Base-by-base conservation (phyloP, 2,113 vertebrate species). In the Pantherophis guttatus region DNA sequence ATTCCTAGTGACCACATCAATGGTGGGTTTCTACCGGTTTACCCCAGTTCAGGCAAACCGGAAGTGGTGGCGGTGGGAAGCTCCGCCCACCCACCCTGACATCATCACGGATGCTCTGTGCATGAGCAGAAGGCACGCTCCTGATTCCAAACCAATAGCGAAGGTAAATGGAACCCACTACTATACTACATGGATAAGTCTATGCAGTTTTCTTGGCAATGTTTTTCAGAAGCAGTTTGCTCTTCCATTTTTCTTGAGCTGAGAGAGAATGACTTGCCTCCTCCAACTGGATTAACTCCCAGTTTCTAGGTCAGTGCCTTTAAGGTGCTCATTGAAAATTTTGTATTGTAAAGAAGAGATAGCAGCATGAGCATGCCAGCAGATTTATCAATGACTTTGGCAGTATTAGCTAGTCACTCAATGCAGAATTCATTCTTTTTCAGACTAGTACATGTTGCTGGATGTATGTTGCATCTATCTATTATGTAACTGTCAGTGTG, bases 311-410 rank as follows among this genome's bases (percentile, higher is more conserved):
- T 6, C 29, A 70, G 1, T 70, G 65, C 65, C 12, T 70, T n/a
- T 70, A n/a, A 70, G 94, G 52, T 95, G 96, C 95, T 95, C 96
- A 94, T 96, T 96, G 96, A 97, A 96, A 96, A 95, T 88, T 93
- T 85, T n/a, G 91, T 91, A 95, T 57, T 52, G 39, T 89, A 59
- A 95, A 33, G 85, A 96, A 50, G 96, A 97, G 96, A 97, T 96
- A 95, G 96, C 90, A 92, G 11, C 8, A 94, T 95, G 93, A 95
- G 93, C 91, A 29, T 96, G 97, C 95, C 96, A 96, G 65, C 44
- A 94, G 94, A 93, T 85, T 94, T 48, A 93, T 91, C 95, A 81
- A 92, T 96, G 94, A 94, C 92, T 94, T 94, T 95, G 94, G 62
- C n/a, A n/a, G 94, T 93, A 93, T 96, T 0, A n/a, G 93, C 65